These are phyloP conservation scores for Allolobophora icterica DNA, from an alignment of 2,888 invertebrate genomes.

Conservation along the genomic window DNA sequence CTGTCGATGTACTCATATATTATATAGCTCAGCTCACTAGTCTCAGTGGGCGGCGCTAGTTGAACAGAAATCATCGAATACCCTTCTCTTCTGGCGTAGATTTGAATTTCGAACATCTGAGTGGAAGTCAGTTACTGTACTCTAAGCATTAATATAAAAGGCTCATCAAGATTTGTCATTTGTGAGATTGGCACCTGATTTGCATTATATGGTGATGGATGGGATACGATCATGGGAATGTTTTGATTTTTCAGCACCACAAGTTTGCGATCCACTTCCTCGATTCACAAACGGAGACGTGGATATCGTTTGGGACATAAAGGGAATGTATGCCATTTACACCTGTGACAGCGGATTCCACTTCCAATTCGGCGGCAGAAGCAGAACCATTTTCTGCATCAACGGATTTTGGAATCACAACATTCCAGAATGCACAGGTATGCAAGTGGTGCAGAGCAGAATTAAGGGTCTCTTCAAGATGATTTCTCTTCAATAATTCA, in stretches of 20 bases:
- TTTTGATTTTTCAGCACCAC: background rate
- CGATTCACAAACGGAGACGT: background rate
- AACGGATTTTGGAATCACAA: background rate
- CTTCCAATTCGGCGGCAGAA: background rate
- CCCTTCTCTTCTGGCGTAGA: no score
- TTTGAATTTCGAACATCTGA: no score
- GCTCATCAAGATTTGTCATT: background rate
- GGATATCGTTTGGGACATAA: background rate
- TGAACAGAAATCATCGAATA: background rate
- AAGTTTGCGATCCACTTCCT: background rate
- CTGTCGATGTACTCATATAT: no score
- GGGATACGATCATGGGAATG: no score
- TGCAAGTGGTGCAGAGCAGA: background rate
- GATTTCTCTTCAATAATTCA: no score
- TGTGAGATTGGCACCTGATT: background rate
- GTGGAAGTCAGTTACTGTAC: no score
- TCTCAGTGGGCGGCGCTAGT: background rate
- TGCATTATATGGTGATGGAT: background rate
- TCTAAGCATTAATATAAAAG: no score
- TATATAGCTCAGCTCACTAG: no score
- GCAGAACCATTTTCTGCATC: background rate
- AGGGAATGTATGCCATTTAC: background rate
- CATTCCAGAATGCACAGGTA: background rate
- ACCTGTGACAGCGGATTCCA: background rate
- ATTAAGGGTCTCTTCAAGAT: background rate